These are phyloP conservation scores for Tholera decimalis DNA, from an alignment of 2,888 invertebrate species.

Conservation along the genomic window DNA sequence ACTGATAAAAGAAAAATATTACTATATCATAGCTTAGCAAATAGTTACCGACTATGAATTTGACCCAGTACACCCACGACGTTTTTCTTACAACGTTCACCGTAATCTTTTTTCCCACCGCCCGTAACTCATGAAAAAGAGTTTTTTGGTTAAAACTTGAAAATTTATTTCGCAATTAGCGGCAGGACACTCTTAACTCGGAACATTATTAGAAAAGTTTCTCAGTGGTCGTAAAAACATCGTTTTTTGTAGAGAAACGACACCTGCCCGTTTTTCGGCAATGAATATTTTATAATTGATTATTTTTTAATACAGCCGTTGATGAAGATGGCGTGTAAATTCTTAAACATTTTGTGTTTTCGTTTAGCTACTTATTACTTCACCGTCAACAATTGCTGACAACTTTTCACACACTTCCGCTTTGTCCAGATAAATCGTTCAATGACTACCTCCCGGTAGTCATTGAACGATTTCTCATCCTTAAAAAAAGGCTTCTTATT, in stretches of 20 bases:
- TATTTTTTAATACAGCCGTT: slow-evolving; percentile 54
- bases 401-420: too few relatives aligned
- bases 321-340: slow-evolving; percentile 24
- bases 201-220: slow-evolving; percentile 90
- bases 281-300: slow-evolving; percentile 63
- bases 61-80: slow-evolving; percentile 29
- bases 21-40: background rate
- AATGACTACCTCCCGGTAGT: too few relatives aligned
- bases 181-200: slow-evolving; percentile 82
- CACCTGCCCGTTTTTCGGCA: slow-evolving; percentile 77
- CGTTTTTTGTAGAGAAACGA: slow-evolving; percentile 77
- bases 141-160: slow-evolving; percentile 88
- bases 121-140: slow-evolving; percentile 82
- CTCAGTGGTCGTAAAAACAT: slow-evolving; percentile 86
- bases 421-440: too few relatives aligned
- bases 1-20: too few relatives aligned
- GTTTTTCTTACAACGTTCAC: slow-evolving; percentile 65
- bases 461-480: too few relatives aligned
- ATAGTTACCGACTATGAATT: slow-evolving; percentile 55
- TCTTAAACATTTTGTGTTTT: background rate
- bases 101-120: slow-evolving; percentile 76
- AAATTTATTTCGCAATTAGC: slow-evolving; percentile 91
- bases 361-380: background rate
- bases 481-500: too few relatives aligned
- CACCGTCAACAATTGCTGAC: too few relatives aligned